phyloP scores from a whole-genome alignment of 37 sponge, comb jelly and placozoan species.

The Cladorhizidae sp. region DNA sequence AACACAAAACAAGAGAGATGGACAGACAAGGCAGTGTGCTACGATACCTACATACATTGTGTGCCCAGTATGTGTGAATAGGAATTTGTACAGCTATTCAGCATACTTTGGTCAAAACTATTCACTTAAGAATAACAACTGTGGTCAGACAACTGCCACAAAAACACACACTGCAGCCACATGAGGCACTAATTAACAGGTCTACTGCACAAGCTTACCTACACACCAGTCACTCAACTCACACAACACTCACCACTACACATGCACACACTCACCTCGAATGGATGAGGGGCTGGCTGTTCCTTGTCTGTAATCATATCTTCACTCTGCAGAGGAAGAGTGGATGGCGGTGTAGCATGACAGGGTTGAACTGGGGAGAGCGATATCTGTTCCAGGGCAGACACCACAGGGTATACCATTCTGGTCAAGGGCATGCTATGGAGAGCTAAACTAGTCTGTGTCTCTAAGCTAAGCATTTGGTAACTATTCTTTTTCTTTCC shows the following conservation, averaged over 20 bases:
- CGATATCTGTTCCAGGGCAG: constrained; percentile 17
- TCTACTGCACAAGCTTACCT: too few relatives aligned
- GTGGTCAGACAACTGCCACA: neutral
- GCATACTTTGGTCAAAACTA: too few relatives aligned
- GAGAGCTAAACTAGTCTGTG: neutral
- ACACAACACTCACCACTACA: neutral
- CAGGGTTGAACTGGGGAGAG: constrained; percentile 5
- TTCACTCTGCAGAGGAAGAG: constrained; percentile 17
- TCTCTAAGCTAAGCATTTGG: neutral
- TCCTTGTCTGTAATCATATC: constrained; percentile 55
- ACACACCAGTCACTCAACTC: too few relatives aligned
- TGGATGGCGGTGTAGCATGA: neutral
- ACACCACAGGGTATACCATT: constrained; percentile 26
- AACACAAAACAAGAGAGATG: too few relatives aligned
- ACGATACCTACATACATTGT: too few relatives aligned
- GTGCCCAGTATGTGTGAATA: neutral
- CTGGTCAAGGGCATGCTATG: constrained; percentile 5
- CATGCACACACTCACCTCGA: constrained; percentile 20
- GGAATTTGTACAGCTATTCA: neutral
- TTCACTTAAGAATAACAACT: neutral
- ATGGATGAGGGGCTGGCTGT: neutral
- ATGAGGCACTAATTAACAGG: too few relatives aligned
- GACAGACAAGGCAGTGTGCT: too few relatives aligned
- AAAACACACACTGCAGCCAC: neutral
- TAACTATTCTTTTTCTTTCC: too few relatives aligned